A percentile compares a stretch with the other conserved stretches of the same genome.
Evolutionary conservation across 1,140 invertebrate genomes (phyloP).

Genomic region (Acromyrmex heyeri): DNA sequence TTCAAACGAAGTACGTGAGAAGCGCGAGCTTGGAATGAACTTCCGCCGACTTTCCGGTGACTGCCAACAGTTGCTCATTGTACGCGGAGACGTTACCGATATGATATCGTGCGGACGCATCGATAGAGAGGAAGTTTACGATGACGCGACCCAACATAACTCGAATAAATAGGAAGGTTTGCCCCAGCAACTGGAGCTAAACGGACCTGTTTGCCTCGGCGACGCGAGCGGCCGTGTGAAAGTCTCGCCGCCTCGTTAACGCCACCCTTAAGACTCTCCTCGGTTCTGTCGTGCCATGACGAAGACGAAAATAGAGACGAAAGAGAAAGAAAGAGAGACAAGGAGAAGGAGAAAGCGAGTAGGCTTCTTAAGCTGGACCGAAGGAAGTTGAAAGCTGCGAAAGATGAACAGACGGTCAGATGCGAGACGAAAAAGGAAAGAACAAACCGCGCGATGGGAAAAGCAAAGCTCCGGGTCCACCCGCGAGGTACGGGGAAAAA

Average conservation of each 20-base stretch:
- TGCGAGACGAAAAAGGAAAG: slow-evolving; percentile 43
- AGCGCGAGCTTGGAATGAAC: neutral
- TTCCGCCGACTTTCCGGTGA: slow-evolving; percentile 28
- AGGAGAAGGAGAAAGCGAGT: neutral
- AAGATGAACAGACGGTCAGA: slow-evolving; percentile 42
- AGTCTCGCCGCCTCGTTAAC: slow-evolving; percentile 75
- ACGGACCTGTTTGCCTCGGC: slow-evolving; percentile 71
- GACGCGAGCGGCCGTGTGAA: slow-evolving; percentile 75
- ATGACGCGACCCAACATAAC: slow-evolving; percentile 49
- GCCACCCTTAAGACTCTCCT: slow-evolving; percentile 67
- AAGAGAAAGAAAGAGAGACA: neutral
- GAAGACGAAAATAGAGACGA: slow-evolving; percentile 20
- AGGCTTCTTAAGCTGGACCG: slow-evolving; percentile 50
- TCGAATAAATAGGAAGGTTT: slow-evolving; percentile 67
- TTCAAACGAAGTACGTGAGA: neutral
- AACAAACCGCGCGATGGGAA: slow-evolving; percentile 61
- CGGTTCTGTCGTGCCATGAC: slow-evolving; percentile 45
- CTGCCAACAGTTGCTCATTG: slow-evolving; percentile 53
- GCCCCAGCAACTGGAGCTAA: slow-evolving; percentile 46
- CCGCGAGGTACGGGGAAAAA: slow-evolving; percentile 64
- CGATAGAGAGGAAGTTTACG: slow-evolving; percentile 55
- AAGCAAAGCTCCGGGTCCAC: slow-evolving; percentile 67
- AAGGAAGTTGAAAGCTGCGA: slow-evolving; percentile 58
- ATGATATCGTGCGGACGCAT: slow-evolving; percentile 51
- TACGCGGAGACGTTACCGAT: slow-evolving; percentile 38